These are phyloP conservation scores for Zelleria hepariella DNA, from an alignment of 2,888 invertebrate genomes.

Conservation along the genomic window DNA sequence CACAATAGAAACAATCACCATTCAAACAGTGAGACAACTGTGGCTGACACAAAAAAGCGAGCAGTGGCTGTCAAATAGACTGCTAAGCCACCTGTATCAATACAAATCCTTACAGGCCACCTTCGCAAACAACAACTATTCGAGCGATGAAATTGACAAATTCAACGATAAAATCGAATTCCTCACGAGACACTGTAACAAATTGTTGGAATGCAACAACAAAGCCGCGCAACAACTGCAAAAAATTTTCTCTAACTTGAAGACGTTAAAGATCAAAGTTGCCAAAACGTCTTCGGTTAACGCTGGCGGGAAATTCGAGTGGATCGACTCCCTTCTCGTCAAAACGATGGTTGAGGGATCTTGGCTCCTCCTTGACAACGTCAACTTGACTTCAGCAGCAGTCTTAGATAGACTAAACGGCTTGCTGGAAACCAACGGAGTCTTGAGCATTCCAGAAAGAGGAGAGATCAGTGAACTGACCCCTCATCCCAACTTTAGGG, in stretches of 20 bases:
- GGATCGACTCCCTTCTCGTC: slow-evolving; percentile 90
- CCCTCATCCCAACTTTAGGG: slow-evolving; percentile 92
- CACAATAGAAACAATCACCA: slow-evolving; percentile 67
- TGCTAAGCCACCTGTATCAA: slow-evolving; percentile 38
- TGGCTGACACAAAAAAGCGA: slow-evolving; percentile 37
- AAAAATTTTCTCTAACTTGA: slow-evolving; percentile 38
- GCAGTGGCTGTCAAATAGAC: slow-evolving; percentile 27
- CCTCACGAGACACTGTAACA: slow-evolving; percentile 34
- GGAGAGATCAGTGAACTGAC: slow-evolving; percentile 85
- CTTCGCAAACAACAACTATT: slow-evolving; percentile 18
- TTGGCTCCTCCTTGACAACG: slow-evolving; percentile 91
- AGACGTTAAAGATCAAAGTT: slow-evolving; percentile 50
- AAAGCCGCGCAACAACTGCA: slow-evolving; percentile 23
- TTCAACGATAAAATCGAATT: slow-evolving; percentile 44
- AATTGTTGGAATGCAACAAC: neutral
- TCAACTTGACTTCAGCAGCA: slow-evolving; percentile 96
- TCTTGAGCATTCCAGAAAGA: slow-evolving; percentile 90
- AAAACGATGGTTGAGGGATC: slow-evolving; percentile 87
- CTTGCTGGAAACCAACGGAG: slow-evolving; percentile 93
- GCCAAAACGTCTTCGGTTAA: slow-evolving; percentile 75
- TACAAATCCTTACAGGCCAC: slow-evolving; percentile 34
- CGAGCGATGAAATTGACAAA: slow-evolving; percentile 25
- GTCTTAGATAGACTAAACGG: slow-evolving; percentile 97
- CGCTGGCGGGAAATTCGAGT: slow-evolving; percentile 93
- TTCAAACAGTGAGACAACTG: slow-evolving; percentile 58